phyloP scores from a whole-genome alignment of 1,140 invertebrate species.

The Aricia agestis region DNA sequence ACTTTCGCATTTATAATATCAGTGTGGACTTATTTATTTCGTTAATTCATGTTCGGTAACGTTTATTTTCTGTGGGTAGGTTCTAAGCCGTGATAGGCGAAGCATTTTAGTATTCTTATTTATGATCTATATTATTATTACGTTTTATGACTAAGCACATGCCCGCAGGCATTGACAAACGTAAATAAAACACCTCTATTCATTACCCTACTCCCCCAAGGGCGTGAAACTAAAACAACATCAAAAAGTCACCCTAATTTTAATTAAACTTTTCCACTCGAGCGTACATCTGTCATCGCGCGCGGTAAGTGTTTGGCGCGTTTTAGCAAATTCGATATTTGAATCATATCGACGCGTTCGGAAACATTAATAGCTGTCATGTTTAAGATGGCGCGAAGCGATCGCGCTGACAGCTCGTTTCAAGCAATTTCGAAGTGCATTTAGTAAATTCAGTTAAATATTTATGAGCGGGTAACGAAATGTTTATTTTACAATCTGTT shows the following conservation, averaged over 20 bases:
- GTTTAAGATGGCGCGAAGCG: slow-evolving; percentile 54
- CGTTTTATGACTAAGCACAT: too few relatives aligned
- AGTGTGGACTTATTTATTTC: too few relatives aligned
- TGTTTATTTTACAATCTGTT: slow-evolving; percentile 41
- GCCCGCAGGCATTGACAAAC: too few relatives aligned
- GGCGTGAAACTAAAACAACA: background rate
- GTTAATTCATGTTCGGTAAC: too few relatives aligned
- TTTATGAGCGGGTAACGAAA: slow-evolving; percentile 51
- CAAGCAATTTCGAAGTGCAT: slow-evolving; percentile 64
- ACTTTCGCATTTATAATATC: too few relatives aligned
- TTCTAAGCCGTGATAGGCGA: too few relatives aligned
- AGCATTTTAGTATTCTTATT: too few relatives aligned
- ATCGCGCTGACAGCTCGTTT: slow-evolving; percentile 59
- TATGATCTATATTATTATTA: too few relatives aligned
- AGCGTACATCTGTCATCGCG: slow-evolving; percentile 55
- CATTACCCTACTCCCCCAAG: background rate
- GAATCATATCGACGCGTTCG: slow-evolving; percentile 44
- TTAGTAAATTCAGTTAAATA: slow-evolving; percentile 70
- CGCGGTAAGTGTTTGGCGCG: slow-evolving; percentile 48
- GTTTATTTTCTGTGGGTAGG: too few relatives aligned
- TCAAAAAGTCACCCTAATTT: background rate
- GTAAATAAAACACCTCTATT: slow-evolving; percentile 7
- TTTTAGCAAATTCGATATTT: slow-evolving; percentile 57
- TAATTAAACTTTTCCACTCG: slow-evolving; percentile 30
- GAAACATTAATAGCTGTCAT: slow-evolving; percentile 62